Percentiles rank a stretch among this genome's conserved stretches.
Conservation (phyloP, 1,140 invertebrate genomes). For the Sycophila sp. region DNA sequence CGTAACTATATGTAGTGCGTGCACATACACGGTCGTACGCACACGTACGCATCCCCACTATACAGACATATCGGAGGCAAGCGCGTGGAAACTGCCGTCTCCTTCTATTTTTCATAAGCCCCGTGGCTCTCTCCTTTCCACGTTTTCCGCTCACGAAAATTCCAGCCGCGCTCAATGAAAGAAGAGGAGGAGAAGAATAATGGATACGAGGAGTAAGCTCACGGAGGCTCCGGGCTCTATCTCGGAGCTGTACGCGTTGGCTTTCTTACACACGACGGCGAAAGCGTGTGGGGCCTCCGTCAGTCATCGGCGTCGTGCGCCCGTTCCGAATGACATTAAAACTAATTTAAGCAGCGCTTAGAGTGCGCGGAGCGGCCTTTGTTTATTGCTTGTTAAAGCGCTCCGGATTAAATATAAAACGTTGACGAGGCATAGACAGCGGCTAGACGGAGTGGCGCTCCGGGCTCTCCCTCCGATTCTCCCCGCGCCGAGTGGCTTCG, state of each 20-base stretch:
- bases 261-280: neutral
- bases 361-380: conserved; percentile 60
- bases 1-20: no score
- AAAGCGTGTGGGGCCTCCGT: neutral
- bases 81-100: neutral
- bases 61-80: neutral
- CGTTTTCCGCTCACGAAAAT: neutral
- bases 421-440: conserved; percentile 58
- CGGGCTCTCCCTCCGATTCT: neutral
- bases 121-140: neutral
- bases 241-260: neutral
- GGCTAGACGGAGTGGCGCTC: conserved; percentile 66
- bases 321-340: conserved; percentile 64
- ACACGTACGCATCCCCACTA: neutral
- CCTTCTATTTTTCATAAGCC: neutral
- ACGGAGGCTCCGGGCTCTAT: neutral
- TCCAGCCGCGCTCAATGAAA: neutral
- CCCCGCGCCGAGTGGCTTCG: neutral
- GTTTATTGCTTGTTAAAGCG: conserved; percentile 66
- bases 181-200: neutral
- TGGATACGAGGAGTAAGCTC: neutral
- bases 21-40: neutral
- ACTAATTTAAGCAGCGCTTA: conserved; percentile 65
- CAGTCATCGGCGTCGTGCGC: conserved; percentile 50
- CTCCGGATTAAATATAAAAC: conserved; percentile 67